Evolutionary conservation across 2,888 invertebrate genomes (phyloP).

Genomic region (Stratiomys singularior): DNA sequence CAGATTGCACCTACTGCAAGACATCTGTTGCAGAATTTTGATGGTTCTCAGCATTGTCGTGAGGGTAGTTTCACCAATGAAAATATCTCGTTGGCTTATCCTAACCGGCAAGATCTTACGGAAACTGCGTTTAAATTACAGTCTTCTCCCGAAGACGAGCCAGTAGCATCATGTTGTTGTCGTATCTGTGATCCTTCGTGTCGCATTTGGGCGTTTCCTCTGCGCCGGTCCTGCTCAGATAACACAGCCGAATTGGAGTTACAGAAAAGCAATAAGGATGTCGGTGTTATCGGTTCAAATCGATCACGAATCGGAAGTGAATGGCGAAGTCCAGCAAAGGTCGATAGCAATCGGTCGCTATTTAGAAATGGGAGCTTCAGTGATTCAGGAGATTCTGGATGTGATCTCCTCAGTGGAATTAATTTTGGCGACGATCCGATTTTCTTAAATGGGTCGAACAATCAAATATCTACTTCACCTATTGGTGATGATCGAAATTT

Average conservation of each 20-base stretch:
- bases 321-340: conserved; percentile 9
- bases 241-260: conserved; percentile 58
- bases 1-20: not conserved
- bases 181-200: conserved; percentile 63
- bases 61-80: not conserved
- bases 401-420: conserved; percentile 63
- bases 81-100: not conserved
- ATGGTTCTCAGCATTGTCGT: not conserved
- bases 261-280: conserved; percentile 53
- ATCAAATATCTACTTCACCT: conserved; percentile 32
- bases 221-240: conserved; percentile 63
- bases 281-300: conserved; percentile 59
- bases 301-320: conserved; percentile 52
- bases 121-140: not conserved
- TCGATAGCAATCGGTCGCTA: conserved; percentile 14
- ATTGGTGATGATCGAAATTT: conserved; percentile 38
- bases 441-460: conserved; percentile 55
- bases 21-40: not conserved
- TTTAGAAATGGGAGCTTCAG: conserved; percentile 56
- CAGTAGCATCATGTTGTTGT: conserved; percentile 54
- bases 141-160: conserved; percentile 7
- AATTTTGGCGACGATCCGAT: conserved; percentile 61
- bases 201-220: conserved; percentile 64
- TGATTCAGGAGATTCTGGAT: conserved; percentile 60
- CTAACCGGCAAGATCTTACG: not conserved